Conservation (phyloP, 2,888 invertebrate genomes). For the Eulithis prunata region DNA sequence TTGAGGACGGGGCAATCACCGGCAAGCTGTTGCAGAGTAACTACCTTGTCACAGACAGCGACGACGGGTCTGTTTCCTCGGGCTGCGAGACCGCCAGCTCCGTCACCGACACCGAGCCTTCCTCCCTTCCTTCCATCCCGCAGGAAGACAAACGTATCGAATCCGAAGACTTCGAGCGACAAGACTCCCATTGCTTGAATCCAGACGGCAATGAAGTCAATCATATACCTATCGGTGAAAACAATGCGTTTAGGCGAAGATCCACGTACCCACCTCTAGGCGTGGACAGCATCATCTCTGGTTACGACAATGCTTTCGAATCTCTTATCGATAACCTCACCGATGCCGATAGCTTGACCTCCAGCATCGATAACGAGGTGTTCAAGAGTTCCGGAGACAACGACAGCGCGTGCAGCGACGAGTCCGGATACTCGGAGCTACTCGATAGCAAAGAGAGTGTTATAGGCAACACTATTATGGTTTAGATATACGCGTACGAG, state of each 20-base stretch:
- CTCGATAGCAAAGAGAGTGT: conserved; percentile 83
- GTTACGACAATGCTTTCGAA: conserved; percentile 72
- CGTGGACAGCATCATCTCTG: conserved; percentile 56
- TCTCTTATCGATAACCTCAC: conserved; percentile 74
- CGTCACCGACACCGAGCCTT: conserved; percentile 84
- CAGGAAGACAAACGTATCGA: conserved; percentile 68
- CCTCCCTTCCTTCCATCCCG: conserved; percentile 75
- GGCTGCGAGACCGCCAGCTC: conserved; percentile 93
- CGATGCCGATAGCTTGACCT: conserved; percentile 70
- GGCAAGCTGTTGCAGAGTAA: conserved; percentile 75
- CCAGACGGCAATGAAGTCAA: conserved; percentile 69
- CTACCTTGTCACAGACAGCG: conserved; percentile 86
- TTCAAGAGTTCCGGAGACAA: conserved; percentile 85
- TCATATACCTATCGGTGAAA: conserved; percentile 79
- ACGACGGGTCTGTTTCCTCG: conserved; percentile 91
- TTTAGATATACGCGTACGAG: conserved; percentile 41
- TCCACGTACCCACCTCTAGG: conserved; percentile 77
- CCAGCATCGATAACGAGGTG: conserved; percentile 76
- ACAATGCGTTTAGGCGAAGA: conserved; percentile 69
- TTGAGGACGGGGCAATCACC: conserved; percentile 55
- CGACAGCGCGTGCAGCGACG: conserved; percentile 94
- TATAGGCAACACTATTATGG: conserved; percentile 80
- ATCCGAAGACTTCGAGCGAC: conserved; percentile 61
- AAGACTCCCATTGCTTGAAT: conserved; percentile 55
- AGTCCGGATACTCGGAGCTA: conserved; percentile 95